Conservation (phyloP, 2,113 vertebrate genomes). For the Eubucco bourcierii region DNA sequence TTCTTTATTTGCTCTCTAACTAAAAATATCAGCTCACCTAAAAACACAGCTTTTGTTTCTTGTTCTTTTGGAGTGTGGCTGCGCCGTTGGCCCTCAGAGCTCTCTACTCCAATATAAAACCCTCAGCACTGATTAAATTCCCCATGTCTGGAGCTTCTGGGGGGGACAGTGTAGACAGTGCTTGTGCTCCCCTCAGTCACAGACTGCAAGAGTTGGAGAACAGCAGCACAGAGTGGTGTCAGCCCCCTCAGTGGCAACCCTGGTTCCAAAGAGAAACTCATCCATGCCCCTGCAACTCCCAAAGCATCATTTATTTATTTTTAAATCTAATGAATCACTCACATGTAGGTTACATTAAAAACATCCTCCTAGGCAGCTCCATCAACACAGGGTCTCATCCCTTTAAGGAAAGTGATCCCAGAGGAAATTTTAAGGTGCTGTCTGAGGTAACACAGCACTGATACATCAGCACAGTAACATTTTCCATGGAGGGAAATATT, state of each 20-base stretch:
- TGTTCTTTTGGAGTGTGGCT: not conserved
- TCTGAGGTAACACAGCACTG: not conserved
- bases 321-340: not conserved
- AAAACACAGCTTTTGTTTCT: not conserved
- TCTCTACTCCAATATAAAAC: not conserved
- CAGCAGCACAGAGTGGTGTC: not conserved
- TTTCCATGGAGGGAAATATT: not conserved
- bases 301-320: not conserved
- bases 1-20: not conserved
- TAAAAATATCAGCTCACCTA: constrained; percentile 42
- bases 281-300: not conserved
- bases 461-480: not conserved
- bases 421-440: not conserved
- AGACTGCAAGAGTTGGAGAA: not conserved
- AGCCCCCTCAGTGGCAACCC: not conserved
- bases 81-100: not conserved
- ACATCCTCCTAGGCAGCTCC: not conserved
- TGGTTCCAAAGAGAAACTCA: not conserved
- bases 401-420: not conserved
- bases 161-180: not conserved
- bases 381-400: not conserved
- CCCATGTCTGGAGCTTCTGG: not conserved
- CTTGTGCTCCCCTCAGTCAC: not conserved
- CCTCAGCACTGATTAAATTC: not conserved
- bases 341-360: not conserved